phyloP scores from a whole-genome alignment of 2,113 vertebrate genomes.

The Microtus oregoni region DNA sequence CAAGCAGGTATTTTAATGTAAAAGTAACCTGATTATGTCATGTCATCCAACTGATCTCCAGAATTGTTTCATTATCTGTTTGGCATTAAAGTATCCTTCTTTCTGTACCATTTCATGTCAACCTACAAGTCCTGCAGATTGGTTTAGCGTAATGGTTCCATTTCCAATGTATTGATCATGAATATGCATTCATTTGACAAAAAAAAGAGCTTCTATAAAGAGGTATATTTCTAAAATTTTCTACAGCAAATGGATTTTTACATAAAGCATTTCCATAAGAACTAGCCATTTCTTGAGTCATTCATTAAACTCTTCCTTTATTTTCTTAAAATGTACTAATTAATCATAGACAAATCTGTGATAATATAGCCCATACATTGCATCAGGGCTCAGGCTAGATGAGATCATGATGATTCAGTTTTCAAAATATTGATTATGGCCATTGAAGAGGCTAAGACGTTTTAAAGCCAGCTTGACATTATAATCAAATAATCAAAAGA shows the following conservation, averaged over 20 bases:
- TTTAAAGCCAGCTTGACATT: conserved; percentile 71
- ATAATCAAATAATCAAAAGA: conserved; percentile 67
- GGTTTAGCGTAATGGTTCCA: neutral
- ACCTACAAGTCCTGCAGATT: neutral
- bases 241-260: neutral
- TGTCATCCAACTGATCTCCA: neutral
- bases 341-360: neutral
- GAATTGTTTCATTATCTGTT: conserved; percentile 14
- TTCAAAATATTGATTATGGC: conserved; percentile 48
- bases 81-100: neutral
- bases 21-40: conserved; percentile 20
- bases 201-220: conserved; percentile 12
- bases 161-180: neutral
- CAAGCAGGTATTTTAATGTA: conserved; percentile 31
- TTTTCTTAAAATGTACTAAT: conserved; percentile 21
- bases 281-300: neutral
- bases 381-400: conserved; percentile 34
- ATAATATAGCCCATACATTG: neutral
- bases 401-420: conserved; percentile 39
- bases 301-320: conserved; percentile 45
- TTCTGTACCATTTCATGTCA: conserved; percentile 42
- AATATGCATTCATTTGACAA: neutral
- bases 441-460: conserved; percentile 44
- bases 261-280: conserved; percentile 41
- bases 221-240: neutral